Conservation (phyloP, 2,797 vertebrate species). For the Nannoperca obscura region DNA sequence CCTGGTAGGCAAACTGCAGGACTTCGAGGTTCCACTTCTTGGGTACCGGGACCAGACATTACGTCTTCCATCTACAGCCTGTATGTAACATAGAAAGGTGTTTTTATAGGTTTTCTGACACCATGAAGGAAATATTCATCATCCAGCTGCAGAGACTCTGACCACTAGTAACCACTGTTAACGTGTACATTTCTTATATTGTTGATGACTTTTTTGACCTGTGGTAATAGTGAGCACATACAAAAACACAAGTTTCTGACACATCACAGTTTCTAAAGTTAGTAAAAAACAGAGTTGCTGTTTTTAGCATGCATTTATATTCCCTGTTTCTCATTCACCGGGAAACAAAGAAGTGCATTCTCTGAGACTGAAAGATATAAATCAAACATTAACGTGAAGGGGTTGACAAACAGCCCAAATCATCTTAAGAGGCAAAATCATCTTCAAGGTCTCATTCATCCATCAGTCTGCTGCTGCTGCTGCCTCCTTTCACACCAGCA, state of each 20-base stretch:
- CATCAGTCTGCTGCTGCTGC: conserved; percentile 14
- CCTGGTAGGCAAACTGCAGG: no score
- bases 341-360: background rate
- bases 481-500: background rate
- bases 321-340: background rate
- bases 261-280: background rate
- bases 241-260: background rate
- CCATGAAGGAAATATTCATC: background rate
- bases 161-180: background rate
- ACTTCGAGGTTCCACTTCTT: no score
- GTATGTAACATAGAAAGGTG: no score
- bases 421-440: conserved; percentile 2
- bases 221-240: background rate
- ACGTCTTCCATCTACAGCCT: no score
- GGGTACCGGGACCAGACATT: no score
- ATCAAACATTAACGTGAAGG: background rate
- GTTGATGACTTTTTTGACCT: background rate
- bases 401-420: conserved; percentile 1
- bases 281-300: background rate
- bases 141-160: background rate
- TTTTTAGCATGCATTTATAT: background rate
- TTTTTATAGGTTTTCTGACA: no score
- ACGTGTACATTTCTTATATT: background rate
- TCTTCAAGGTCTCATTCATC: conserved; percentile 20
- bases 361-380: background rate